These are phyloP conservation scores for Sebastes jordani DNA, from an alignment of 2,797 vertebrate species.

Conservation along the genomic window DNA sequence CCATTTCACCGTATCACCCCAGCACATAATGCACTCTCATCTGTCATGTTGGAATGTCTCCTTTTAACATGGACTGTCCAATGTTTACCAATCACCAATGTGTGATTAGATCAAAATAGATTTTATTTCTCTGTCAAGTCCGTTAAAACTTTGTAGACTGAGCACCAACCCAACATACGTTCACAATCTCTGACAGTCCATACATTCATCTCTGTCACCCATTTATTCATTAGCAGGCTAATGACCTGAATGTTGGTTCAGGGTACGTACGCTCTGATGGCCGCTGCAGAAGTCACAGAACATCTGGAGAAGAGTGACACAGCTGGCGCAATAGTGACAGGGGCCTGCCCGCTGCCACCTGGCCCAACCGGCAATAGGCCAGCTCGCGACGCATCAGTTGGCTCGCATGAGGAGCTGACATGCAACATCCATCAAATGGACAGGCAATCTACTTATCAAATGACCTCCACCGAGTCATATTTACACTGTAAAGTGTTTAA, in stretches of 20 bases:
- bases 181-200: not conserved
- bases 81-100: not conserved
- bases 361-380: slow-evolving; percentile 46
- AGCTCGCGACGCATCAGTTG: slow-evolving; percentile 21
- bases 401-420: slow-evolving; percentile 49
- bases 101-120: no score
- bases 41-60: not conserved
- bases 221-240: not conserved
- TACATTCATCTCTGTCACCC: not conserved
- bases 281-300: slow-evolving; percentile 19
- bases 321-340: slow-evolving; percentile 33
- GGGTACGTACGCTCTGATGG: not conserved
- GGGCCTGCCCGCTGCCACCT: slow-evolving; percentile 58
- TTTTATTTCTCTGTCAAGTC: not conserved
- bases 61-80: not conserved
- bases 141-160: not conserved
- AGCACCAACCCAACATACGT: not conserved
- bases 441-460: slow-evolving; percentile 68
- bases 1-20: not conserved
- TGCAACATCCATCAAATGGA: slow-evolving; percentile 58
- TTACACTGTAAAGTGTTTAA: slow-evolving; percentile 55
- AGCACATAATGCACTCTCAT: not conserved
- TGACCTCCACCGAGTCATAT: slow-evolving; percentile 34
- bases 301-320: slow-evolving; percentile 56
- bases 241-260: not conserved